Conservation (phyloP, 2,113 vertebrate species). For the Prionailurus bengalensis region DNA sequence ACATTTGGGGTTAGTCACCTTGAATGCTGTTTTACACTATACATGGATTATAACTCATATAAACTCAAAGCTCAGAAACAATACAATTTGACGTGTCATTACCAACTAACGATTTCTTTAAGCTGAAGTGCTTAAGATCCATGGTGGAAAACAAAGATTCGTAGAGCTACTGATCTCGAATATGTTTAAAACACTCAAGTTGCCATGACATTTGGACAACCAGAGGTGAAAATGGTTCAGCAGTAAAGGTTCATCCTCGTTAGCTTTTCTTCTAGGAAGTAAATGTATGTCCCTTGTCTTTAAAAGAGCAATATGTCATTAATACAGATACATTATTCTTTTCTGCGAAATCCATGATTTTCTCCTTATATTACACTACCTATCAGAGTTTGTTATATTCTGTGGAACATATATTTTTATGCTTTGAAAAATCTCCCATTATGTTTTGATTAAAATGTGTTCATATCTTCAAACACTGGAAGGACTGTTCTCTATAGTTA, state of each 20-base stretch:
- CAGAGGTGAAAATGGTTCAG: neutral
- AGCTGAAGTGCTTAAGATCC: slow-evolving; percentile 7
- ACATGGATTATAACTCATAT: neutral
- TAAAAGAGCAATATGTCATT: slow-evolving; percentile 33
- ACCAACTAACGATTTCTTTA: slow-evolving; percentile 37
- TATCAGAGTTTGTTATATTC: slow-evolving; percentile 13
- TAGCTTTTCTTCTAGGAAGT: neutral
- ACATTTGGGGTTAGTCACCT: neutral
- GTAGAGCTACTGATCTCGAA: neutral
- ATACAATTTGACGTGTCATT: neutral
- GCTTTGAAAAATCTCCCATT: slow-evolving; percentile 43
- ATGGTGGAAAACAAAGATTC: neutral
- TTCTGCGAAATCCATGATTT: slow-evolving; percentile 31
- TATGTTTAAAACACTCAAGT: neutral
- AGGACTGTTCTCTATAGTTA: neutral
- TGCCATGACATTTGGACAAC: neutral
- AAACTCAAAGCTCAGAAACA: slow-evolving; percentile 18
- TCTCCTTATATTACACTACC: neutral
- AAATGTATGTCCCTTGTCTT: neutral
- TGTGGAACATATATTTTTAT: neutral
- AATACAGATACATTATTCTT: neutral
- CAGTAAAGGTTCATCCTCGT: neutral
- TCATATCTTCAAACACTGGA: slow-evolving; percentile 31
- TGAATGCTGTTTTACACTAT: neutral
- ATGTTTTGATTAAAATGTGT: slow-evolving; percentile 53